Base-by-base conservation (phyloP, 2,113 vertebrate species). In the Muscicapa adusta region DNA sequence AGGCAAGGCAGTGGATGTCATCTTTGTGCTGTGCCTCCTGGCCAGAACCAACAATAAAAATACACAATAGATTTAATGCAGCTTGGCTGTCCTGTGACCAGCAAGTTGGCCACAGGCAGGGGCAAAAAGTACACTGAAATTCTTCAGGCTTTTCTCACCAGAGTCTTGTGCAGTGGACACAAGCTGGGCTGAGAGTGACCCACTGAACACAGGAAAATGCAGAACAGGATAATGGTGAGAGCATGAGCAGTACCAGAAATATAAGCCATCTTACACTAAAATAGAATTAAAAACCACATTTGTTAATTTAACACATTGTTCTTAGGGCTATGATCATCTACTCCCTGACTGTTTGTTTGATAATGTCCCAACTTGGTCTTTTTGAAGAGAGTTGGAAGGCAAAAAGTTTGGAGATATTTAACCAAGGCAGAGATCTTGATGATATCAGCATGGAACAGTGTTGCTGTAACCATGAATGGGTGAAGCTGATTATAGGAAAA, bases 31-130 rank as follows among this genome's bases (percentile, higher is more conserved):
- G 29, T 71, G 56, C 85, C 78, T 83, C 86, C 88, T 43, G 54
- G 94, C 38, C 54, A 89, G 71, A 88, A 28, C 23, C 57, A 93
- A 53, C 36, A 87, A 53, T 63, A 70, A 88, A 85, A 93, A 70
- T 48, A 26, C 42, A 62, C 51, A 74, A 47, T 25, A 67, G 50
- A 79, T 62, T 70, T 82, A 72, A 89, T 60, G 70, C 11, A 16
- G 56, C 34, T 82, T 94, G 58, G 26, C 81, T 91, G 77, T 85
- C 62, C 38, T 76, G 67, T 93, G 78, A 82, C 47, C 74, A 85
- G 20, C n/a, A 51, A 82, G 74, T 31, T 85, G 66, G 25, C 42
- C 80, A 38, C 17, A 65, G 76, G 54, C 71, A 82, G 70, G 58
- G 51, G 34, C 20, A 76, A 40, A 92, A 57, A 58, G 14, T 43